Evolutionary conservation across 2,113 vertebrate genomes (phyloP).

Genomic region (Urocynchramus pylzowi): DNA sequence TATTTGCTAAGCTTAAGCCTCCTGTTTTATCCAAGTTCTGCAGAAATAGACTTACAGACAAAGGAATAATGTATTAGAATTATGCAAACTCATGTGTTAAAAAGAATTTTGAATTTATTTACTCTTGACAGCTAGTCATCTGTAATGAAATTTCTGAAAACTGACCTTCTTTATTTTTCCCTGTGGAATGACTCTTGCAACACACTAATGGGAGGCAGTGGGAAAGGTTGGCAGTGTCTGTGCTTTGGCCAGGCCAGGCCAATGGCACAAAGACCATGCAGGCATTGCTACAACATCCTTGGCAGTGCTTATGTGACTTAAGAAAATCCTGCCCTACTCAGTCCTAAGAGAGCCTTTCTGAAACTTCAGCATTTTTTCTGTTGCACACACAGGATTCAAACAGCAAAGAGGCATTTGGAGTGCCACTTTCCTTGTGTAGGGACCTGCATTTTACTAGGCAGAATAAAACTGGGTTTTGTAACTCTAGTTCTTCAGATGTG

Average conservation of each 20-base stretch:
- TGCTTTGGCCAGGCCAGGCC: background rate
- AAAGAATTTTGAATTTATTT: slow-evolving; percentile 27
- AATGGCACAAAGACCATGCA: background rate
- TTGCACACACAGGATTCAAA: background rate
- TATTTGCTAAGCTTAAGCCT: background rate
- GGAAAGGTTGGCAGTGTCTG: background rate
- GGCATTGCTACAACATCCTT: background rate
- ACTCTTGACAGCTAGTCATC: background rate
- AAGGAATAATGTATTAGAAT: background rate
- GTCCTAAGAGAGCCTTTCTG: background rate
- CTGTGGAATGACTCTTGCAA: background rate
- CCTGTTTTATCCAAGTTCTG: background rate
- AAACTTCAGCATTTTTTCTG: background rate
- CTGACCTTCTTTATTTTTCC: background rate
- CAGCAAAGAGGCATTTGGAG: background rate
- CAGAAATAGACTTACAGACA: background rate
- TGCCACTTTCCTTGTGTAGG: background rate
- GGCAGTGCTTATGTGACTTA: background rate
- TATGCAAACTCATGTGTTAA: background rate
- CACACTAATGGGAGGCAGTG: background rate
- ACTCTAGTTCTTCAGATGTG: background rate
- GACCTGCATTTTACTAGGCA: background rate
- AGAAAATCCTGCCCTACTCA: background rate
- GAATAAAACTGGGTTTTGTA: background rate
- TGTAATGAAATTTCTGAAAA: slow-evolving; percentile 27